Evolutionary conservation across 2,113 vertebrate species (phyloP).

Genomic region (Neogale vison): DNA sequence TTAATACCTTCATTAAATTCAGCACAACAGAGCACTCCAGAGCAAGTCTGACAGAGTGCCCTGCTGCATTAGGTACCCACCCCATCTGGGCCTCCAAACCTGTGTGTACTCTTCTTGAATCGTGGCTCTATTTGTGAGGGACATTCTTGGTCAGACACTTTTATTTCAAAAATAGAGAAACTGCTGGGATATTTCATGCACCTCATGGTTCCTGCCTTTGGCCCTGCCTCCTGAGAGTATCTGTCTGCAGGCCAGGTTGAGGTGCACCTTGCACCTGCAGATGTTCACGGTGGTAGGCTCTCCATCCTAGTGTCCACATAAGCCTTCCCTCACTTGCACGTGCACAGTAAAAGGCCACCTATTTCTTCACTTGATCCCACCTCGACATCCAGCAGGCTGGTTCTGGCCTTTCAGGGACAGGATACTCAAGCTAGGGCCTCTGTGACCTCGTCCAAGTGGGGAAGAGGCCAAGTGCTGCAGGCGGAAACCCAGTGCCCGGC

Average conservation of each 20-base stretch:
- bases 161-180: background rate
- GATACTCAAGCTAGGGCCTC: background rate
- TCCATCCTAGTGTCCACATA: background rate
- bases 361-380: background rate
- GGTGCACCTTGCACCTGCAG: accelerated
- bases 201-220: background rate
- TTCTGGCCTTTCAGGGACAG: background rate
- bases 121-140: background rate
- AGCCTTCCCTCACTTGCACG: background rate
- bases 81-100: background rate
- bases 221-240: background rate
- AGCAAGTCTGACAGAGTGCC: background rate
- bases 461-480: background rate
- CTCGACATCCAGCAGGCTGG: background rate
- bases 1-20: background rate
- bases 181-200: background rate
- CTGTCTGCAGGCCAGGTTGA: background rate
- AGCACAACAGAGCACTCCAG: too few species aligned
- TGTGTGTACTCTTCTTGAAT: accelerated
- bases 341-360: too few species aligned
- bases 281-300: accelerated
- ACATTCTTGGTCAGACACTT: background rate
- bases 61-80: too few species aligned
- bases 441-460: background rate
- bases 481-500: background rate